Percentiles rank a stretch among this genome's conserved stretches.
Conservation (phyloP, 2,113 vertebrate genomes). For the Xenus cinereus region DNA sequence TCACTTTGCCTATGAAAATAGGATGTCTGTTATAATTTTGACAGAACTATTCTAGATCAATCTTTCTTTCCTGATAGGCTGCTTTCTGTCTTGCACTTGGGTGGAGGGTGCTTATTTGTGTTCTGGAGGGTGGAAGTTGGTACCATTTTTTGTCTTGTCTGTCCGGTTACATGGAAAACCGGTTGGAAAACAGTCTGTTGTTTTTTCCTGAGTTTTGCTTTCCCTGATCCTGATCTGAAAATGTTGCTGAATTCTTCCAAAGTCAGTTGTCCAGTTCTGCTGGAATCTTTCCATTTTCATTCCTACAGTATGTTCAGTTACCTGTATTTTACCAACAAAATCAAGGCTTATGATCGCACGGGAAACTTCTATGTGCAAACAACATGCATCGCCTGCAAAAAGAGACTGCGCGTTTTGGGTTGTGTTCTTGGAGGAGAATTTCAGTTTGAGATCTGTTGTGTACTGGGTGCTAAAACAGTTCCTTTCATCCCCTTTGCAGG, state of each 20-base stretch:
- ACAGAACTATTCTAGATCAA: background rate
- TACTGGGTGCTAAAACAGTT: background rate
- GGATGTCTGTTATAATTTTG: background rate
- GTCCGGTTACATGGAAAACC: background rate
- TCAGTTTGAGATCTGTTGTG: background rate
- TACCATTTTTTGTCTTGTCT: background rate
- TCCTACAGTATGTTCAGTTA: background rate
- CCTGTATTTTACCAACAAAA: background rate
- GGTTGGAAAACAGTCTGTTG: background rate
- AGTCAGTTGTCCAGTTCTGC: background rate
- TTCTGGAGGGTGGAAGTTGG: background rate
- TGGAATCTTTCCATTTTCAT: background rate
- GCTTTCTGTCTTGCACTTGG: background rate
- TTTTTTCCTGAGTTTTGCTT: background rate
- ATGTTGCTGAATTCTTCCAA: background rate
- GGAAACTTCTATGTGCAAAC: background rate
- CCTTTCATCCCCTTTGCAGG: constrained; percentile 67
- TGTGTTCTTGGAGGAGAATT: background rate
- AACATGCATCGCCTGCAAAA: rapidly evolving
- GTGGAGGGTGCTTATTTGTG: background rate
- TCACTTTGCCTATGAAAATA: background rate
- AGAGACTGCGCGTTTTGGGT: background rate
- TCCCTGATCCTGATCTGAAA: background rate
- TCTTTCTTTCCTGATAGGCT: background rate
- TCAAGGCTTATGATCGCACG: background rate